phyloP scores from a whole-genome alignment of 1,140 invertebrate species.

The Brachionus rubens region DNA sequence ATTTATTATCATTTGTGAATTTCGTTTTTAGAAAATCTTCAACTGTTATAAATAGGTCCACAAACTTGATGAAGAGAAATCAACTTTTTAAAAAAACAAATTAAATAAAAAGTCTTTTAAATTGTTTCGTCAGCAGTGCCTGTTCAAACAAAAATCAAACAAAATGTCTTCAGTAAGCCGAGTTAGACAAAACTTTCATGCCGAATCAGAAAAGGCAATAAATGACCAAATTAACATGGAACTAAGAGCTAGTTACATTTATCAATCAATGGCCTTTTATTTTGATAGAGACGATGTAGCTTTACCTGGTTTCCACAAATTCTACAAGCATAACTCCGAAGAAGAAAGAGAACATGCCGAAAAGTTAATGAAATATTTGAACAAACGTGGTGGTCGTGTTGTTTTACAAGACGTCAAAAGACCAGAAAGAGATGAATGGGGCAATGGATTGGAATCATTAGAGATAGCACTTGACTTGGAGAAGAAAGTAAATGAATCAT shows the following conservation, averaged over 20 bases:
- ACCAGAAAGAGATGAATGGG: slow-evolving; percentile 33
- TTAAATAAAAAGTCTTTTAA: neutral
- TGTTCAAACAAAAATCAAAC: slow-evolving; percentile 4
- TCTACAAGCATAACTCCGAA: slow-evolving; percentile 68
- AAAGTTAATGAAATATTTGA: slow-evolving; percentile 74
- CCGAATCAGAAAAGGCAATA: slow-evolving; percentile 69
- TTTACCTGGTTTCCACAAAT: slow-evolving; percentile 69
- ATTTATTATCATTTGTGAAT: no score
- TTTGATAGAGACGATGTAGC: slow-evolving; percentile 75
- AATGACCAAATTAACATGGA: slow-evolving; percentile 81
- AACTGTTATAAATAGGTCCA: no score
- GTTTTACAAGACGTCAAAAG: slow-evolving; percentile 14
- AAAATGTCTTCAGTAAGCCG: slow-evolving; percentile 61
- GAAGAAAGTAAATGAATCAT: slow-evolving; percentile 35
- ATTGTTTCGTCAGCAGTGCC: slow-evolving; percentile 20
- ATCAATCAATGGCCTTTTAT: slow-evolving; percentile 72
- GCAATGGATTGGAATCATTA: neutral
- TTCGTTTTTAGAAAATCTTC: no score
- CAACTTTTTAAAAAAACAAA: neutral
- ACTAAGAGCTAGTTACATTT: slow-evolving; percentile 73
- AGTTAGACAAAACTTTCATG: slow-evolving; percentile 70
- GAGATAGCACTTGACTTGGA: slow-evolving; percentile 22
- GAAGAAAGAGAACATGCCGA: slow-evolving; percentile 76
- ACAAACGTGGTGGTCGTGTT: slow-evolving; percentile 69
- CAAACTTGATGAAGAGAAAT: no score